Conservation (phyloP, 2,113 vertebrate species). For the Ammodytes dubius region DNA sequence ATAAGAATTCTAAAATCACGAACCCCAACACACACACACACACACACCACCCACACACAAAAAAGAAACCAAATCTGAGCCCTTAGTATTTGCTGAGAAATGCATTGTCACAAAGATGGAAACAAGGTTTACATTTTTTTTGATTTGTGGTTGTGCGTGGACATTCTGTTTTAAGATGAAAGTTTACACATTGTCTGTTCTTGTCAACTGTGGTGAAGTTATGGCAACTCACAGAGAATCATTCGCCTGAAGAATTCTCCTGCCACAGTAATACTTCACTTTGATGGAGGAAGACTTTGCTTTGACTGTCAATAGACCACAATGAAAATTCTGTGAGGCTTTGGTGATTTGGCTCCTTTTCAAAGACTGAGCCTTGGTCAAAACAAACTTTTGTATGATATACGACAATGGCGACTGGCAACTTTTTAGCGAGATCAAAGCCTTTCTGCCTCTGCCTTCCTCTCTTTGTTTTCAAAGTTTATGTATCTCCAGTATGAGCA, state of each 20-base stretch:
- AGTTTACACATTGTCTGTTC: background rate
- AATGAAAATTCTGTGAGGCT: constrained; percentile 34
- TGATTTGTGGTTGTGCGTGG: background rate
- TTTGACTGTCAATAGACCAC: constrained; percentile 24
- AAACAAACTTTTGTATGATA: constrained; percentile 41
- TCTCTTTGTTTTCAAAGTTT: constrained; percentile 70
- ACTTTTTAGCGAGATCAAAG: constrained; percentile 68
- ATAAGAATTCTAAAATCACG: too few species aligned
- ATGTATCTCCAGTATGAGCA: constrained; percentile 55
- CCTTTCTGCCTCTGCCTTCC: constrained; percentile 17
- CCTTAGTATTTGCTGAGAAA: background rate
- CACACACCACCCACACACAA: too few species aligned
- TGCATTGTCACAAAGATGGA: background rate
- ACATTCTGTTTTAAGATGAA: background rate
- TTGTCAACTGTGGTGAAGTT: background rate
- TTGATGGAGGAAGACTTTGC: constrained; percentile 31
- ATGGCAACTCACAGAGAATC: background rate
- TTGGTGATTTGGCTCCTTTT: constrained; percentile 54
- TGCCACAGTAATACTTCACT: constrained; percentile 31
- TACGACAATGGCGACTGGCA: constrained; percentile 45
- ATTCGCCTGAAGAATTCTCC: constrained; percentile 10
- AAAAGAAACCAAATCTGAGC: background rate
- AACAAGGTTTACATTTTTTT: background rate
- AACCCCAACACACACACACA: too few species aligned
- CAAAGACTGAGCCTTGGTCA: constrained; percentile 46